These are phyloP conservation scores for Orgyia antiqua DNA, from an alignment of 2,888 invertebrate species.

Conservation along the genomic window DNA sequence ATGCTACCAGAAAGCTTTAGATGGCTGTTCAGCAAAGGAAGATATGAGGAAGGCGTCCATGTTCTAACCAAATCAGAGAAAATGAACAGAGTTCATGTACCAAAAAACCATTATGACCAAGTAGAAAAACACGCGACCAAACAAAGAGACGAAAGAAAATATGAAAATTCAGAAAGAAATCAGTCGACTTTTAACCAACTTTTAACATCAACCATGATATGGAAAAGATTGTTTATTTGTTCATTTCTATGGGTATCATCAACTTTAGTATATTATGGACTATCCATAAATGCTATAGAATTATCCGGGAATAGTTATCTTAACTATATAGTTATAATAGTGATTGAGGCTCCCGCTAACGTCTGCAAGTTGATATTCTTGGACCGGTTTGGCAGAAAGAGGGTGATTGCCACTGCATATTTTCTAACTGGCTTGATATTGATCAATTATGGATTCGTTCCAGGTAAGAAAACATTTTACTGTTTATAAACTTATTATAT, in stretches of 20 bases:
- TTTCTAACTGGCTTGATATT: slow-evolving; percentile 81
- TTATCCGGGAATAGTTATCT: slow-evolving; percentile 86
- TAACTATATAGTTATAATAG: slow-evolving; percentile 83
- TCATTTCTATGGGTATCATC: slow-evolving; percentile 88
- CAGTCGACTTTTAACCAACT: slow-evolving; percentile 60
- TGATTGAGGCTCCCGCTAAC: slow-evolving; percentile 87
- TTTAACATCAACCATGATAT: slow-evolving; percentile 69
- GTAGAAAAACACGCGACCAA: slow-evolving; percentile 63
- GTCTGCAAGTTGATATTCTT: slow-evolving; percentile 80
- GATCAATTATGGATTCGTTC: slow-evolving; percentile 79
- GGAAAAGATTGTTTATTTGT: slow-evolving; percentile 80
- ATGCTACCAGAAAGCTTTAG: slow-evolving; percentile 63
- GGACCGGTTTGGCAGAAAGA: slow-evolving; percentile 81
- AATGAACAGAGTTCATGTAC: slow-evolving; percentile 75
- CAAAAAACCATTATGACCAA: slow-evolving; percentile 65
- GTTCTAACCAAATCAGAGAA: slow-evolving; percentile 80
- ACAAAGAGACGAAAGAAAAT: slow-evolving; percentile 60
- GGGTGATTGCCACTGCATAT: slow-evolving; percentile 80
- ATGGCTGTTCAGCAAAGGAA: slow-evolving; percentile 79
- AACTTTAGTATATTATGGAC: slow-evolving; percentile 87
- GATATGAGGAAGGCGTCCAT: slow-evolving; percentile 80
- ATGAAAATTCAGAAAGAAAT: slow-evolving; percentile 46
- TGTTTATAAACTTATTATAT: too few species aligned
- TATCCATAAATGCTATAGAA: slow-evolving; percentile 87
- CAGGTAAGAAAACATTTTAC: slow-evolving; percentile 71